Evolutionary conservation across 2,888 invertebrate species (phyloP).

Genomic region (Trachelus stipa): DNA sequence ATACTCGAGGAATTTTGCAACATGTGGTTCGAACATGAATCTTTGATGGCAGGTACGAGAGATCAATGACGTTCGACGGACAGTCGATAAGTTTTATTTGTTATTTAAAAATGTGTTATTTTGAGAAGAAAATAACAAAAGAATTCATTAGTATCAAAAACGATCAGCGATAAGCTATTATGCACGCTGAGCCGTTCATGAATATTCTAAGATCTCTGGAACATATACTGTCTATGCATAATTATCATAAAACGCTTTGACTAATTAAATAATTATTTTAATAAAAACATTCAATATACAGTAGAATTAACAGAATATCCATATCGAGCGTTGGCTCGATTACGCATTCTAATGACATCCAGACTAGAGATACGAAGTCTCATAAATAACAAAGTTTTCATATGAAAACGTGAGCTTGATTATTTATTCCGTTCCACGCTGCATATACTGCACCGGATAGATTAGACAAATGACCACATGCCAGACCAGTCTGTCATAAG

Average conservation of each 20-base stretch:
- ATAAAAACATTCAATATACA: not conserved
- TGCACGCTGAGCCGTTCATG: conserved; percentile 23
- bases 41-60: not conserved
- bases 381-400: not conserved
- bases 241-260: not conserved
- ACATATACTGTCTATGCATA: not conserved
- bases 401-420: not conserved
- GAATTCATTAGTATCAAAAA: not conserved
- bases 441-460: conserved; percentile 39
- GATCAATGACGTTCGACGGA: not conserved
- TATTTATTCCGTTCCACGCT: conserved; percentile 7
- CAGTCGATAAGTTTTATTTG: not conserved
- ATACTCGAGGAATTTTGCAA: conserved; percentile 21
- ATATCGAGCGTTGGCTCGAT: not conserved
- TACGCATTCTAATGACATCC: not conserved
- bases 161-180: not conserved
- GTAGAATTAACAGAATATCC: not conserved
- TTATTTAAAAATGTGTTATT: not conserved
- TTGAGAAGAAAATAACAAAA: not conserved
- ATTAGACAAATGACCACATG: conserved; percentile 49
- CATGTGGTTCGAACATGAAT: not conserved
- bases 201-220: conserved; percentile 18
- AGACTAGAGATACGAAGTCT: not conserved
- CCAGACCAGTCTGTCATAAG: conserved; percentile 45
- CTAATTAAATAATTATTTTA: not conserved